Percentiles rank a stretch among this genome's conserved stretches.
These are phyloP conservation scores for Coendou prehensilis DNA, from an alignment of 2,797 vertebrate species.

Conservation along the genomic window DNA sequence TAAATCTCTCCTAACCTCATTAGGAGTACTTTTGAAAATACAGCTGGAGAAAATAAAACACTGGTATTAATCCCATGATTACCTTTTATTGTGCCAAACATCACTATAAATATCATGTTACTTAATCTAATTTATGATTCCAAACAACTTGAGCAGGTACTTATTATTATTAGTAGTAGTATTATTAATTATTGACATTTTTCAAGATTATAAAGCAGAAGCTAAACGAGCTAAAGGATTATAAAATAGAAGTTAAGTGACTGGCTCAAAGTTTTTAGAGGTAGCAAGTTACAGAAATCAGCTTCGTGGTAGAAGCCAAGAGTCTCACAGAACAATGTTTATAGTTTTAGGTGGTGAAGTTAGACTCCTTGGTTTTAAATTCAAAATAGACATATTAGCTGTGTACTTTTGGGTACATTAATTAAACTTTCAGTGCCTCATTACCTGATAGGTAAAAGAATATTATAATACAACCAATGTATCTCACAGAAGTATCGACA, in stretches of 20 bases:
- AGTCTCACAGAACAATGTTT: background rate
- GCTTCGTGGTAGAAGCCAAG: background rate
- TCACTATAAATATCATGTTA: background rate
- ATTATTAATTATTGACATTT: background rate
- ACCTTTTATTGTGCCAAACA: slow-evolving; percentile 18
- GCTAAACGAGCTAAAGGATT: background rate
- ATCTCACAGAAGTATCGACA: background rate
- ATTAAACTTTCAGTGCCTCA: background rate
- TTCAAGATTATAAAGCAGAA: slow-evolving; percentile 45
- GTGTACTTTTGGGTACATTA: background rate
- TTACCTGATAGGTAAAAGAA: background rate
- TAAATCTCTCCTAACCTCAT: slow-evolving; percentile 44
- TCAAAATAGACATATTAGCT: background rate
- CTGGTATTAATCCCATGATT: background rate
- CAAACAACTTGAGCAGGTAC: background rate
- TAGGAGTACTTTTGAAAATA: slow-evolving; percentile 9
- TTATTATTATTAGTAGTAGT: background rate
- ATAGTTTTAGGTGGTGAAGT: background rate
- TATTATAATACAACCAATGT: background rate
- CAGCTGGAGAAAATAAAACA: slow-evolving; percentile 3
- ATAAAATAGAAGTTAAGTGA: slow-evolving; percentile 31
- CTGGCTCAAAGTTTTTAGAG: background rate
- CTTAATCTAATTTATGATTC: slow-evolving; percentile 45
- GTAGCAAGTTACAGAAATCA: background rate
- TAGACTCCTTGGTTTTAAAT: background rate